Evolutionary conservation across 2,113 vertebrate species (phyloP), one percentile per base, ranked within the genome.

Genomic region (Parotia lawesii): DNA sequence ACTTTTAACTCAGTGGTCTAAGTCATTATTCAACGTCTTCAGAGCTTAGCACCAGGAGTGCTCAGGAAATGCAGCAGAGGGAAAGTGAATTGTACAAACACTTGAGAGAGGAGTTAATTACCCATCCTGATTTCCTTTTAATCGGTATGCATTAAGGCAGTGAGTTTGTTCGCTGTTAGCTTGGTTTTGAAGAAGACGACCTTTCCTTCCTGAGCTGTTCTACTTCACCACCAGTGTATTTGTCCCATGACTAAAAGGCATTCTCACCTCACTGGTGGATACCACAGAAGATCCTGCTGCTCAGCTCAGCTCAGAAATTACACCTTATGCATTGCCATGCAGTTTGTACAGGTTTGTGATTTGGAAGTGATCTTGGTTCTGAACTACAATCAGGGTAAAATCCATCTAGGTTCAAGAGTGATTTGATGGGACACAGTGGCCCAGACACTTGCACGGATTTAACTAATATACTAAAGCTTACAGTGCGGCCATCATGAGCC

Each of bases 81-180:
- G 73, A 91, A 95, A 96, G 74, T 57, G 93, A 96, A 89, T 85
- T 87, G 91, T 95, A 87, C 81, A 91, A 94, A 94, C 95, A 95
- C 84, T 94, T 94, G 87, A 95, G 89, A 95, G 74, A 79, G 48
- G 77, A 96, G 81, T 95, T 96, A 96, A 96, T 96, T 96, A 89
- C 58, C 77, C 84, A 70, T 91, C 85, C 91, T 93, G 85, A 95
- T 96, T 95, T 96, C 81, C 94, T 94, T 95, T 94, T 95, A 95
- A 94, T 94, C 35, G 14, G 77, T 76, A 70, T 82, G 74, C 93
- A 94, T 92, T 94, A 87, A 89, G 62, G 58, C 87, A 75, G 62
- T 24, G 54, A 92, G 66, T 91, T 94, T 94, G 50, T 47, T 89
- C 10, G 0, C 50, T 0, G 0, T 66, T 93, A 89, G 62, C 57